Evolutionary conservation across 2,888 invertebrate genomes (phyloP).

Genomic region (Mayetiola destructor): DNA sequence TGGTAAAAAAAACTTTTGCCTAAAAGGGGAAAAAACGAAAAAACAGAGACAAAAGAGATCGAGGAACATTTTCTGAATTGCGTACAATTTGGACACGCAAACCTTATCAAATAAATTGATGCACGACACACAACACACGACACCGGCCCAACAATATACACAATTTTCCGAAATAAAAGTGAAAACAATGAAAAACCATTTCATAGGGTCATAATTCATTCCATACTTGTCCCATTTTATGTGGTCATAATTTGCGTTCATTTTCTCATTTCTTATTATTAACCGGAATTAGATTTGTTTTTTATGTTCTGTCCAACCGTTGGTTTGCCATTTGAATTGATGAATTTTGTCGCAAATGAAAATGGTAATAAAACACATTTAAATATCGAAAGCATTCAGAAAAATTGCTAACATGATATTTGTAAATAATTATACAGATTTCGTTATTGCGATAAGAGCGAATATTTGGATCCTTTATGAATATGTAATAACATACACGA

Average conservation of each 20-base stretch:
- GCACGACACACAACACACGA: too few relatives aligned
- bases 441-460: neutral
- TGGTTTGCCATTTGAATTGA: neutral
- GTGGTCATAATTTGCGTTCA: neutral
- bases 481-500: too few relatives aligned
- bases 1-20: too few relatives aligned
- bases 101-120: too few relatives aligned
- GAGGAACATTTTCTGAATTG: too few relatives aligned
- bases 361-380: neutral
- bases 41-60: too few relatives aligned
- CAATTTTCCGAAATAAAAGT: conserved; percentile 10
- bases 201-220: neutral
- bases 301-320: neutral
- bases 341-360: neutral
- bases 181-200: conserved; percentile 8
- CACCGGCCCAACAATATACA: too few relatives aligned
- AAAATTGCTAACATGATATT: conserved; percentile 9
- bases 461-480: too few relatives aligned
- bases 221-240: neutral
- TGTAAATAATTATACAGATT: conserved; percentile 12
- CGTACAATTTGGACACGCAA: conserved; percentile 6
- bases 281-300: neutral
- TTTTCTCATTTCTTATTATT: neutral
- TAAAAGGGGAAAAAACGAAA: too few relatives aligned
- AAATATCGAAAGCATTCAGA: neutral